Base-by-base conservation (phyloP, 2,888 invertebrate species). In the Tetramorium bicarinatum region DNA sequence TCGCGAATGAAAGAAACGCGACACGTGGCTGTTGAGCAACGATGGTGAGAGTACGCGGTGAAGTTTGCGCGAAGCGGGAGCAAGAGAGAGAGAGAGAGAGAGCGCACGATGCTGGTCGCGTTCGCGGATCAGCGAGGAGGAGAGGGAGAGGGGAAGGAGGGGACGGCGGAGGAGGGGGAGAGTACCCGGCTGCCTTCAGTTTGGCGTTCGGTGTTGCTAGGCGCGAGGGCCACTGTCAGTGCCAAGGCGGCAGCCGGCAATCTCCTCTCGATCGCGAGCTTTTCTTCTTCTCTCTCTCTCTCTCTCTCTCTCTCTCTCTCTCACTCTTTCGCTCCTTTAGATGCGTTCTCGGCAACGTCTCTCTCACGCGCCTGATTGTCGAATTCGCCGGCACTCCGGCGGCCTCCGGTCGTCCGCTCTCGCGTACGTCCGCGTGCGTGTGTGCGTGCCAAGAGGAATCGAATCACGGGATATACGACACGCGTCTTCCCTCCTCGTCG, bases 161-260 rank as follows among this genome's bases (percentile, higher is more conserved):
- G 85, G 25, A 25, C 72, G 82, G 86, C n/a, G 56, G 72, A 69
- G 25, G 34, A 4, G 34, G 52, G 83, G 84, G 62, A 77, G 76
- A 86, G 83, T 85, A 90, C 86, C 79, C 88, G 90, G 88, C 89
- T 90, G 90, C 89, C 88, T 87, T 85, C 87, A 92, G 93, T 92
- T 92, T 91, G 89, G 92, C 91, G 92, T 91, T 92, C 92, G 90
- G 93, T 94, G 94, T 94, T 94, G 94, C 94, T 94, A 94, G 93
- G 94, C 94, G 92, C 94, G 92, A 92, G 92, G 93, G 91, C 93
- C 94, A 93, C 92, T 94, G 94, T 93, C 94, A 94, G 94, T 94
- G 94, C 94, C 94, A 94, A 94, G 93, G 94, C 92, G 91, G 92
- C 89, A 90, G 88, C 88, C 91, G 90, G 89, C 88, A 91, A 91